Base-by-base conservation (phyloP, 2,888 invertebrate species). In the Ferdinandea cuprea region DNA sequence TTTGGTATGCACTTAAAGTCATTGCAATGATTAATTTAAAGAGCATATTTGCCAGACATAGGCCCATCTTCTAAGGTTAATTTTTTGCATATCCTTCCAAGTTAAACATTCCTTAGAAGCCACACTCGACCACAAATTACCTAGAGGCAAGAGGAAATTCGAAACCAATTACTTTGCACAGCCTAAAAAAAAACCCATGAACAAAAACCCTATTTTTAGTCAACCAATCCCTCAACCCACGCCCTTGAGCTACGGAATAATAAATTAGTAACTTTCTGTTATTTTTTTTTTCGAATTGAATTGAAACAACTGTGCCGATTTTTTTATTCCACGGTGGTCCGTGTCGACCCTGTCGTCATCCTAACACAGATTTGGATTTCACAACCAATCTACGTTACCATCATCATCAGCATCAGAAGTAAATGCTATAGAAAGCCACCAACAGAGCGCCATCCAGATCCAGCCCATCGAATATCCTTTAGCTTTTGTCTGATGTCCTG, bases 261-360 rank as follows among this genome's bases (percentile, higher is more conserved):
- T 63, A 61, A 63, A 74, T 74, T 69, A 19, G 32, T 48, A 54
- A 50, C 8, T n/a, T n/a, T n/a, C n/a, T 17, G 52, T 40, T 35
- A 37, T 71, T 65, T 69, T 72, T 48, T 25, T 59, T 5, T 3
- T 25, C 5, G 25, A 25, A 25, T 25, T 25, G 25, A 77, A 81
- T 77, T 81, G 59, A 65, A 72, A 81, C 81, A 81, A 77, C 81
- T 81, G 81, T 54, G 46, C 19, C 37, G 35, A 71, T 77, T 65
- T 65, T 76, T 65, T 37, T 25, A 32, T 28, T 40, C 30, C n/a
- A n/a, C n/a, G n/a, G 2, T 9, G 40, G n/a, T n/a, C 30, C 9
- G n/a, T 28, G 21, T 7, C 25, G 28, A 15, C 40, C 50, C 25
- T 61, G 66, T 58, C 61, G 56, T 35, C 46, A 35, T 44, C 37